phyloP scores from a whole-genome alignment of 2,888 invertebrate species.

The Leptinotarsa tumamoca region DNA sequence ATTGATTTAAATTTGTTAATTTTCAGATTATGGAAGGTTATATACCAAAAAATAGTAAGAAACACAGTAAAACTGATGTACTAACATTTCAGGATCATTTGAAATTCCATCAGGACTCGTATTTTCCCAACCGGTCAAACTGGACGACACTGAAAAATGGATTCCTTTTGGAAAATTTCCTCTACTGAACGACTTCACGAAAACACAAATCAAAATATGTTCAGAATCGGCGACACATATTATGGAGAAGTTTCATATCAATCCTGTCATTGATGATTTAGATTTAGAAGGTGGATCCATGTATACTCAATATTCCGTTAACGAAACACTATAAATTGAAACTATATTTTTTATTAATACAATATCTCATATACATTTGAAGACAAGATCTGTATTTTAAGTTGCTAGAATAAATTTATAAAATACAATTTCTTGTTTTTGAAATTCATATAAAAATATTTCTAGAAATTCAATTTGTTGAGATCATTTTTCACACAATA shows the following conservation, averaged over 20 bases:
- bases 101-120: slow-evolving; percentile 69
- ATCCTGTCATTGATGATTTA: background rate
- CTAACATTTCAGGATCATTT: slow-evolving; percentile 65
- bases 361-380: background rate
- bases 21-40: too few species aligned
- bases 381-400: background rate
- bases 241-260: background rate
- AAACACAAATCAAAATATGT: slow-evolving; percentile 35
- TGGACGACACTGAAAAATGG: slow-evolving; percentile 67
- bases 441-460: slow-evolving; percentile 23
- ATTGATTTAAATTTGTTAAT: too few species aligned
- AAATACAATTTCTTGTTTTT: background rate
- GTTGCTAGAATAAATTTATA: slow-evolving; percentile 7
- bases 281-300: background rate
- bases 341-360: slow-evolving; percentile 2
- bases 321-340: background rate
- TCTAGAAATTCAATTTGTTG: slow-evolving; percentile 23
- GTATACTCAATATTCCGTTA: slow-evolving; percentile 2
- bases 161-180: slow-evolving; percentile 61
- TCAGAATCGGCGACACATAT: background rate
- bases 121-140: slow-evolving; percentile 71
- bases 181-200: slow-evolving; percentile 41
- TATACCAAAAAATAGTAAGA: too few species aligned
- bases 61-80: too few species aligned
- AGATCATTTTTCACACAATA: slow-evolving; percentile 20